Evolutionary conservation across 2,888 invertebrate species (phyloP).

Genomic region (Drosophila pegasa): DNA sequence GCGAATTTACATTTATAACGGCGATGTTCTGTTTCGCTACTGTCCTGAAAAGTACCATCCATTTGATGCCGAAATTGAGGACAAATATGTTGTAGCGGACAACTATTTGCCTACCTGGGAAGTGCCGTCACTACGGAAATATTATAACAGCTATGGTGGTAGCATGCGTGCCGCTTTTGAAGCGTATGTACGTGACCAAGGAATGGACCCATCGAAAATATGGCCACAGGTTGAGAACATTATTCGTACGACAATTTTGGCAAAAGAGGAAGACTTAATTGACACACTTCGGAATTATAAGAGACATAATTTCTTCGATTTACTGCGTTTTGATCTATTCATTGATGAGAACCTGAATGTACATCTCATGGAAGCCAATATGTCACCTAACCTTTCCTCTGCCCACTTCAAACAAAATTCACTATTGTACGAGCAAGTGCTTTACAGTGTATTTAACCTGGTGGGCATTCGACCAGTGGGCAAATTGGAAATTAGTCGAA

Average conservation of each 20-base stretch:
- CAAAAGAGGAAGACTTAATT: slow-evolving; percentile 90
- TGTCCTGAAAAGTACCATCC: slow-evolving; percentile 96
- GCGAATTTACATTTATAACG: slow-evolving; percentile 94
- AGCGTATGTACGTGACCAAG: slow-evolving; percentile 88
- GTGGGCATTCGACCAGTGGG: slow-evolving; percentile 88
- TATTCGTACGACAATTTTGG: slow-evolving; percentile 88
- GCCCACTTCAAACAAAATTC: slow-evolving; percentile 96
- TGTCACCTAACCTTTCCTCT: slow-evolving; percentile 98
- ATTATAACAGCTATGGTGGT: slow-evolving; percentile 90
- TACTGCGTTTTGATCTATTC: slow-evolving; percentile 97
- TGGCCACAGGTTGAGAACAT: slow-evolving; percentile 93
- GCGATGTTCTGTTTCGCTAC: slow-evolving; percentile 95
- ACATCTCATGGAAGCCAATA: slow-evolving; percentile 97
- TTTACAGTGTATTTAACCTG: slow-evolving; percentile 92
- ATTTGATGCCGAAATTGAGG: slow-evolving; percentile 91
- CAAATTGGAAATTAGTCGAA: slow-evolving; percentile 1
- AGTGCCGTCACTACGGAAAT: slow-evolving; percentile 90
- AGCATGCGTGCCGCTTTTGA: slow-evolving; percentile 95
- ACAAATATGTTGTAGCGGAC: slow-evolving; percentile 97
- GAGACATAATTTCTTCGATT: slow-evolving; percentile 94
- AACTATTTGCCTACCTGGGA: slow-evolving; percentile 98
- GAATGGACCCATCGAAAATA: slow-evolving; percentile 89
- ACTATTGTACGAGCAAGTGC: slow-evolving; percentile 95
- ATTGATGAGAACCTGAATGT: slow-evolving; percentile 94
- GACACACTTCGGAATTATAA: slow-evolving; percentile 86